Conservation (phyloP, 2,797 vertebrate species). For the Bryconaethiops microstoma region DNA sequence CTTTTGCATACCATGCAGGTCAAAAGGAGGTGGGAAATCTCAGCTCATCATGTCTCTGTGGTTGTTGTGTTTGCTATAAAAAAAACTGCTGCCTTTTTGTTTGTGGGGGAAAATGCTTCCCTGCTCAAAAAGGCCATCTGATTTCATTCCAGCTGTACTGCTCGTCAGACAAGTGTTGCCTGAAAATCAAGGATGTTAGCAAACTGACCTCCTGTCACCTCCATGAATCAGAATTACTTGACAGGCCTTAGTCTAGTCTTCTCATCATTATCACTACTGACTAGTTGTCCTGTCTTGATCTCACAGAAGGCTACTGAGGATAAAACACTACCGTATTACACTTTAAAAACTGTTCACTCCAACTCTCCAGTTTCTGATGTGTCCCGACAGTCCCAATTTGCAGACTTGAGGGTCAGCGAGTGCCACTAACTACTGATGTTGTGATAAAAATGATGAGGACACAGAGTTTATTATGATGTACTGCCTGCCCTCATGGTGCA, state of each 20-base stretch:
- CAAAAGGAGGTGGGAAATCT: not conserved
- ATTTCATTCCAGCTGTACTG: not conserved
- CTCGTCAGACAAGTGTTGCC: not conserved
- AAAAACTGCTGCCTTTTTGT: not conserved
- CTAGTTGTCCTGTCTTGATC: not conserved
- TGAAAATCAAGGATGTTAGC: not conserved
- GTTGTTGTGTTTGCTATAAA: not conserved
- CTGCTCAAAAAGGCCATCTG: not conserved
- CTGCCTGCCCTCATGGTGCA: not conserved
- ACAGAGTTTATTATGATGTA: not conserved
- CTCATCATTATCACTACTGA: not conserved
- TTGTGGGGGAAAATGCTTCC: not conserved
- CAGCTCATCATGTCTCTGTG: not conserved
- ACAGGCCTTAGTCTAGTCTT: not conserved
- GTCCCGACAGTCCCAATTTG: conserved; percentile 14
- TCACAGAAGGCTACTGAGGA: not conserved
- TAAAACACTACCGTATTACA: conserved; percentile 13
- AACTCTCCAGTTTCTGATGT: conserved; percentile 12
- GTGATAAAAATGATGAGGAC: conserved; percentile 8
- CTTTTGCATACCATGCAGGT: not conserved
- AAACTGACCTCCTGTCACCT: not conserved
- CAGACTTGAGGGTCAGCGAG: not conserved
- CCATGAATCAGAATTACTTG: not conserved
- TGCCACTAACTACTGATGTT: not conserved
- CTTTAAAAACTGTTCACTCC: not conserved